Conservation (phyloP, 2,113 vertebrate genomes). For the Stictonetta naevosa region DNA sequence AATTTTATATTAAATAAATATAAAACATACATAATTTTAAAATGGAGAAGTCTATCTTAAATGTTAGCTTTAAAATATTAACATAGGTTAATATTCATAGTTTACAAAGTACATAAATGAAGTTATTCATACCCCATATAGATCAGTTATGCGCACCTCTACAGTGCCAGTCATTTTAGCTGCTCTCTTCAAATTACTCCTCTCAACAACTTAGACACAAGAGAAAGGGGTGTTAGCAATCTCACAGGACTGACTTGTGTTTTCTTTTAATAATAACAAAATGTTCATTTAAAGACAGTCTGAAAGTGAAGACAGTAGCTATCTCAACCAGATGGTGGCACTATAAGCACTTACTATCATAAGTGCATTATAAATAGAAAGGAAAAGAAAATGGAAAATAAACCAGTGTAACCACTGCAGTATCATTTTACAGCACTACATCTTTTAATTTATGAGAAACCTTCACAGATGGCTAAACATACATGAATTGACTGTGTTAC, state of each 20-base stretch:
- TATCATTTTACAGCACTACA: not conserved
- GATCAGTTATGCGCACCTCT: not conserved
- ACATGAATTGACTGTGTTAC: not conserved
- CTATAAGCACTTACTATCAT: conserved; percentile 66
- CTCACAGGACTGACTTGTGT: not conserved
- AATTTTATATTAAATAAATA: not conserved
- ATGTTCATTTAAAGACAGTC: not conserved
- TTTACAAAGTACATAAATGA: not conserved
- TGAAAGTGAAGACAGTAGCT: not conserved
- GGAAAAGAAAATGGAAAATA: not conserved
- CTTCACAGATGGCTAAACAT: not conserved
- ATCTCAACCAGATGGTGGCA: conserved; percentile 75
- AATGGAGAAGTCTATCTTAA: not conserved
- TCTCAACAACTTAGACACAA: not conserved
- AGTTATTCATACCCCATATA: not conserved
- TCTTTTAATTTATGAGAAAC: conserved; percentile 13
- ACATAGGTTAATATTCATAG: not conserved
- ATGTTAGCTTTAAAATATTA: not conserved
- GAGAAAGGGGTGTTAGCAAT: not conserved
- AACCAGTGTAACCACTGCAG: not conserved
- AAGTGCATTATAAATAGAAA: not conserved
- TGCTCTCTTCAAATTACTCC: not conserved
- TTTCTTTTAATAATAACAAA: not conserved
- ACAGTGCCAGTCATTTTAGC: not conserved
- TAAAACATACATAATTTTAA: not conserved